phyloP scores from a whole-genome alignment of 2,113 vertebrate species.

The Steatornis caripensis region DNA sequence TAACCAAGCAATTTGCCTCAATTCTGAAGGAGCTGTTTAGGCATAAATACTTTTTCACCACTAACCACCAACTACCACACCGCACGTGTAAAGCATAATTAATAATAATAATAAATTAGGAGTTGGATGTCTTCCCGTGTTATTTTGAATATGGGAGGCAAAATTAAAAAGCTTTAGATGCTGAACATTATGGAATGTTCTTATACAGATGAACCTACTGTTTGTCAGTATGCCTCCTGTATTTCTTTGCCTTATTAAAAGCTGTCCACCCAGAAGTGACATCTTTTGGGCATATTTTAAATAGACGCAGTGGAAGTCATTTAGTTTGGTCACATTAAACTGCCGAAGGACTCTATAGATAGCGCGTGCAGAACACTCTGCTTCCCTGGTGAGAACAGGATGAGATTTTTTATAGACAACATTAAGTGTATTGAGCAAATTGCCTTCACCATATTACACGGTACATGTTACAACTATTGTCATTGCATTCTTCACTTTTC shows the following conservation, averaged over 20 bases:
- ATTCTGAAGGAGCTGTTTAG: neutral
- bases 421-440: neutral
- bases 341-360: neutral
- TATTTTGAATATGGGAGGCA: neutral
- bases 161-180: neutral
- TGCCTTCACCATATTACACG: neutral
- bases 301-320: neutral
- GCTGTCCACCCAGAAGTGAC: neutral
- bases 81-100: neutral
- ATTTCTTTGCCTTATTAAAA: neutral
- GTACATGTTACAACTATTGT: neutral
- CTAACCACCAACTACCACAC: constrained; percentile 1
- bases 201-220: neutral
- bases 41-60: neutral
- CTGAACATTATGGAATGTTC: neutral
- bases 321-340: neutral
- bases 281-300: neutral
- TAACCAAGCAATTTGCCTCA: neutral
- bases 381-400: constrained; percentile 26
- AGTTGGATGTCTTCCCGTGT: neutral
- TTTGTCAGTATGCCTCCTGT: neutral
- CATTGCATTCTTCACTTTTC: neutral
- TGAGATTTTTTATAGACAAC: constrained; percentile 16
- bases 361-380: neutral
- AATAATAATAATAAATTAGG: neutral